These are phyloP conservation scores for Pardosa pseudoannulata DNA, from an alignment of 2,888 invertebrate genomes.

Conservation along the genomic window DNA sequence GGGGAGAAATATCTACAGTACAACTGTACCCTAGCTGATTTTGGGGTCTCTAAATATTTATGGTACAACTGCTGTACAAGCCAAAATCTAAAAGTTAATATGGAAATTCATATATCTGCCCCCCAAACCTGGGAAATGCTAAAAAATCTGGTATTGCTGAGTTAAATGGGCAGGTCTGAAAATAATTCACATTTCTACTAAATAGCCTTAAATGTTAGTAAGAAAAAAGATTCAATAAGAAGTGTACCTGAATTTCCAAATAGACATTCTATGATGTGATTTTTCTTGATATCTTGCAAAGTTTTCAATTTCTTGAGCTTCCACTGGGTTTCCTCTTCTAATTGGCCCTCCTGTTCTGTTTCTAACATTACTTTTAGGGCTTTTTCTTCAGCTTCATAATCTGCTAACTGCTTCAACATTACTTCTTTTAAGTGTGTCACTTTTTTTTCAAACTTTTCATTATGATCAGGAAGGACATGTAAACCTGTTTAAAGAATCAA, in stretches of 20 bases:
- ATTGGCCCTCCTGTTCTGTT: constrained; percentile 61
- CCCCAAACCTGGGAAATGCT: too few relatives aligned
- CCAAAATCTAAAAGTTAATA: too few relatives aligned
- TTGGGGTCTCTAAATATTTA: too few relatives aligned
- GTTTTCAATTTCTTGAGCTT: constrained; percentile 10
- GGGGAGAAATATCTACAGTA: too few relatives aligned
- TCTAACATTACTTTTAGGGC: constrained; percentile 72
- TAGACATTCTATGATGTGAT: constrained; percentile 26
- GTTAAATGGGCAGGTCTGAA: too few relatives aligned
- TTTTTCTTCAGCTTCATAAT: constrained; percentile 69
- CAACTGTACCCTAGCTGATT: too few relatives aligned
- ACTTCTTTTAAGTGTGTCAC: constrained; percentile 20
- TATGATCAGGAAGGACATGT: neutral
- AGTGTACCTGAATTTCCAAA: constrained; percentile 53
- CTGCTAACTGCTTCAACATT: constrained; percentile 42
- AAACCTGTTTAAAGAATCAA: constrained; percentile 24
- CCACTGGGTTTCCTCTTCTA: constrained; percentile 43
- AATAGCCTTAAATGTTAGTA: too few relatives aligned
- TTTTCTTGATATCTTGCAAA: constrained; percentile 27
- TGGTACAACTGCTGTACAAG: too few relatives aligned
- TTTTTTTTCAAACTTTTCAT: constrained; percentile 37
- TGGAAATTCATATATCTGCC: too few relatives aligned
- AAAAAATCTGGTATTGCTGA: too few relatives aligned
- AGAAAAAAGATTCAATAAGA: too few relatives aligned
- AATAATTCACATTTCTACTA: too few relatives aligned